phyloP scores from a whole-genome alignment of 2,797 vertebrate genomes.

The Rhynchonycteris naso region DNA sequence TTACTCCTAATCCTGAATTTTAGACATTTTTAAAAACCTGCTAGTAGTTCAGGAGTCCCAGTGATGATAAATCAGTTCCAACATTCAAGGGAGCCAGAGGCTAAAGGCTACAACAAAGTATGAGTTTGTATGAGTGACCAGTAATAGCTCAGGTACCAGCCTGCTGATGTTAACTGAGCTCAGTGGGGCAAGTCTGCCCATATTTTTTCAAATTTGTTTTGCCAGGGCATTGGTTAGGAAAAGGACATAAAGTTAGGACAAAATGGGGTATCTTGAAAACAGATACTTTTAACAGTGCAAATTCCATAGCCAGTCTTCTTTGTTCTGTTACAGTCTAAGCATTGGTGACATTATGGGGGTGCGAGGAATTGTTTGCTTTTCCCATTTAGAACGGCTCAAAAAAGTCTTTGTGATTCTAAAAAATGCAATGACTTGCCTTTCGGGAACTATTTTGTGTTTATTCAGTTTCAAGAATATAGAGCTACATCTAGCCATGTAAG shows the following conservation, averaged over 20 bases:
- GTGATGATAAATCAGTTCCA: neutral
- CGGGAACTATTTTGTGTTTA: neutral
- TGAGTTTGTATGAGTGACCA: neutral
- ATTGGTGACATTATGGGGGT: neutral
- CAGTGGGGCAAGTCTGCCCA: neutral
- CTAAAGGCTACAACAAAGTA: neutral
- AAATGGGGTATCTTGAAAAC: neutral
- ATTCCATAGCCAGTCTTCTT: neutral
- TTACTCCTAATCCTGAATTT: neutral
- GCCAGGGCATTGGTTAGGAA: neutral
- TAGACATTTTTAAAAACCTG: conserved; percentile 7
- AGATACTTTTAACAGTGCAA: neutral
- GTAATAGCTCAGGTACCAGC: neutral
- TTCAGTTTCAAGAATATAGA: neutral
- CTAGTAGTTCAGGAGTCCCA: neutral
- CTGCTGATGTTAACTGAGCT: neutral
- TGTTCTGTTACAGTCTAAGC: neutral
- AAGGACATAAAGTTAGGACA: neutral
- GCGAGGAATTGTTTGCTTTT: neutral
- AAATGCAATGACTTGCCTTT: neutral
- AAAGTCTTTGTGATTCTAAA: neutral
- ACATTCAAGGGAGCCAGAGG: neutral
- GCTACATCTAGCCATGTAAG: neutral
- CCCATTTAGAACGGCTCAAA: neutral
- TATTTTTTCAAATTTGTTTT: conserved; percentile 22